Evolutionary conservation across 2,797 vertebrate species (phyloP), one percentile per base, ranked within the genome.

Genomic region (Cuniculus paca): DNA sequence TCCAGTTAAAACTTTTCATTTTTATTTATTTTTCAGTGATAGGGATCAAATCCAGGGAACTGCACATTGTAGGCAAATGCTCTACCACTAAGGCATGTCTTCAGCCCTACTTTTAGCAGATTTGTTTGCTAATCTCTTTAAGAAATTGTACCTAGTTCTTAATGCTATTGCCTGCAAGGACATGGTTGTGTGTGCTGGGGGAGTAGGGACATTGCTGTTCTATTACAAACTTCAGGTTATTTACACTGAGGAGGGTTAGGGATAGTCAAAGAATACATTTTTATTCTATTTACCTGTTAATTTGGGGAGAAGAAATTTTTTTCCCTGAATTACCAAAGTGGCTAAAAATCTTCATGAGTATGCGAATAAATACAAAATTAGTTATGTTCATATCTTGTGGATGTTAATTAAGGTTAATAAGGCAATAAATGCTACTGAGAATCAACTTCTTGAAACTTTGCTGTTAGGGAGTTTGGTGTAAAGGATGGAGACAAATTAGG

Each of bases 331-430:
- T 95, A 42, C 6, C 14, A 20, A 85, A 87, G 60, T 95, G 50
- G n/a, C 24, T 93, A 84, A 91, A 92, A 90, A 61, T 86, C 26
- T 68, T 16, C 78, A 75, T 28, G 22, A 58, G 82, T 52, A 42
- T 75, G 88, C 34, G 31, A 85, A 88, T 87, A 95, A 78, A 34
- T 79, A 50, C n/a, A 86, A 94, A 90, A 52, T 61, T 68, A 88
- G 5, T 26, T 52, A 11, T 84, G 26, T 61, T 95, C 68, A 48
- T 78, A 77, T 81, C 58, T 88, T 91, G 20, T 82, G 61, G 36
- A 13, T 82, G 70, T 97, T 95, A 79, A 80, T 97, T 95, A 79
- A 80, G 68, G n/a, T 68, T n/a, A 89, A 6, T 45, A 89, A 61
- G 31, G 54, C 24, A 65, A 42, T 75, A 61, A 20, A 58, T 75